Percentiles rank a stretch among this genome's conserved stretches.
These are phyloP conservation scores for Coreius guichenoti DNA, from an alignment of 2,797 vertebrate genomes.

Conservation along the genomic window DNA sequence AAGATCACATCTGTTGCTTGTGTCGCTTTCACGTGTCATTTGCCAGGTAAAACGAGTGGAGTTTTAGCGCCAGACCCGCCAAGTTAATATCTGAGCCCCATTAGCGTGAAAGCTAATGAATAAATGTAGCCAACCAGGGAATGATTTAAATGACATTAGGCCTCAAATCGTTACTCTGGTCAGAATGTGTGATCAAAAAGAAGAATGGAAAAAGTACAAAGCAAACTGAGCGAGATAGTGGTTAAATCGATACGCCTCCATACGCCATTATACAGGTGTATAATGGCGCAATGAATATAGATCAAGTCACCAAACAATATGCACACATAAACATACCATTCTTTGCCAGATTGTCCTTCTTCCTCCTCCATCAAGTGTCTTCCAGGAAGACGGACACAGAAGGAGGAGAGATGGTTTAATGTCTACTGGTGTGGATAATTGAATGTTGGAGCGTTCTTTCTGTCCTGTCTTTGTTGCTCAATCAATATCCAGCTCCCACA, in stretches of 20 bases:
- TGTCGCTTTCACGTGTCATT: conserved; percentile 76
- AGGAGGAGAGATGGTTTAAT: conserved; percentile 74
- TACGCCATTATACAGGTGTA: too few species aligned
- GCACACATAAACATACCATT: conserved; percentile 59
- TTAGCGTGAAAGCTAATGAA: conserved; percentile 45
- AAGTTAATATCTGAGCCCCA: conserved; percentile 25
- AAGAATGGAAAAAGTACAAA: not conserved
- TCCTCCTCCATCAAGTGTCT: conserved; percentile 61
- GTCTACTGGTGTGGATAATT: conserved; percentile 83
- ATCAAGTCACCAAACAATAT: conserved; percentile 37
- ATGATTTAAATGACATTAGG: conserved; percentile 34
- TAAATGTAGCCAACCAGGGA: conserved; percentile 35
- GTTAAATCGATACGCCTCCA: not conserved
- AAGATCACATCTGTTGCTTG: conserved; percentile 70
- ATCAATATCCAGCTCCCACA: conserved; percentile 80
- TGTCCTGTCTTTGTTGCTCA: conserved; percentile 80
- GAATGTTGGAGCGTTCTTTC: conserved; percentile 81
- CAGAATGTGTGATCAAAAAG: not conserved
- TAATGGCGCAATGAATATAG: conserved; percentile 47
- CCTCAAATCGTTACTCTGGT: conserved; percentile 1
- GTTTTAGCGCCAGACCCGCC: conserved; percentile 37
- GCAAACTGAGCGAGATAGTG: not conserved
- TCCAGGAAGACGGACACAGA: conserved; percentile 64
- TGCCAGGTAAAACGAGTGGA: conserved; percentile 69
- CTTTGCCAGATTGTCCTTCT: conserved; percentile 17